phyloP scores from a whole-genome alignment of 2,797 vertebrate species.

The Nannoperca australis region DNA sequence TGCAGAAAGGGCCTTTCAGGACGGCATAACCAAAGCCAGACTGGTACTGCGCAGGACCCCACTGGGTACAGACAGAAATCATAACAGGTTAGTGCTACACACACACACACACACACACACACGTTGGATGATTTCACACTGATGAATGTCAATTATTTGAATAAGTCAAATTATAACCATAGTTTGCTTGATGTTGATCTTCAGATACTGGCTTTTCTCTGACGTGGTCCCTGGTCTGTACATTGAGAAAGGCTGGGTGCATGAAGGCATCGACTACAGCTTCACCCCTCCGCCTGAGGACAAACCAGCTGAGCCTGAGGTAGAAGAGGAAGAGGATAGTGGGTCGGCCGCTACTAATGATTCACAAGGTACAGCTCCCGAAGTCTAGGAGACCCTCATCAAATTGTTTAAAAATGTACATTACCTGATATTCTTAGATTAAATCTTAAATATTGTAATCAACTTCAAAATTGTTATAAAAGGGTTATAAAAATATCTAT shows the following conservation, averaged over 20 bases:
- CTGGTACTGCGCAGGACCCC: conserved; percentile 92
- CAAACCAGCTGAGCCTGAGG: conserved; percentile 73
- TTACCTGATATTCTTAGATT: not conserved
- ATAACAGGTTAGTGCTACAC: conserved; percentile 89
- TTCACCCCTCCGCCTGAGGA: conserved; percentile 88
- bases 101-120: no score
- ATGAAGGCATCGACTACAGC: conserved; percentile 93
- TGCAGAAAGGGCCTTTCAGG: conserved; percentile 93
- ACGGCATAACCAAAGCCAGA: conserved; percentile 93
- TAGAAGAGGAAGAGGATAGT: conserved; percentile 77
- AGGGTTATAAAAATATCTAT: not conserved
- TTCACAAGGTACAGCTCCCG: conserved; percentile 56
- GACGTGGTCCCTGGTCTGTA: conserved; percentile 96
- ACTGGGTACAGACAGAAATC: conserved; percentile 95
- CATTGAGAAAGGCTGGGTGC: conserved; percentile 98
- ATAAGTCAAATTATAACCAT: not conserved
- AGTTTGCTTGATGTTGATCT: conserved; percentile 36
- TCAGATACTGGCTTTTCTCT: conserved; percentile 98
- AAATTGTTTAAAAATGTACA: not conserved
- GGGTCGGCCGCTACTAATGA: conserved; percentile 40
- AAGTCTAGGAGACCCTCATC: not conserved
- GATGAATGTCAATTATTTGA: not conserved
- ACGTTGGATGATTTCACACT: not conserved
- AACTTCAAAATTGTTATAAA: no score
- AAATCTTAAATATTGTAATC: no score